Percentiles rank a stretch among this genome's conserved stretches.
These are phyloP conservation scores for Ambastaia sidthimunki DNA, from an alignment of 2,797 vertebrate species.

Conservation along the genomic window DNA sequence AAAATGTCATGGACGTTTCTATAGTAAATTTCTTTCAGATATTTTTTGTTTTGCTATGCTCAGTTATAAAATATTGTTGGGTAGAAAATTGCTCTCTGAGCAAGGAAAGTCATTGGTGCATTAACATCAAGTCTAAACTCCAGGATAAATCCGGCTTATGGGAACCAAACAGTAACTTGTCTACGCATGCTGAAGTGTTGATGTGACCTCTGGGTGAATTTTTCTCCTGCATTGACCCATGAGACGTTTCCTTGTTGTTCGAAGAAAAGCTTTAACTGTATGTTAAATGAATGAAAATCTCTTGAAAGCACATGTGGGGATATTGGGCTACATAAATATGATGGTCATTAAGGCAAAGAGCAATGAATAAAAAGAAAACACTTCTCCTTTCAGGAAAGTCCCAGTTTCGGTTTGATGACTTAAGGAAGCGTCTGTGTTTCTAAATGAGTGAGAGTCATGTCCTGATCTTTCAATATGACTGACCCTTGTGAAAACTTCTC, in stretches of 20 bases:
- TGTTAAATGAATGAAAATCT: not conserved
- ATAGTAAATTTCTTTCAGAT: too few relatives aligned
- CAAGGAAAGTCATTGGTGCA: not conserved
- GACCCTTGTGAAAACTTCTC: not conserved
- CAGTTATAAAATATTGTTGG: too few relatives aligned
- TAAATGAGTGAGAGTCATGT: not conserved
- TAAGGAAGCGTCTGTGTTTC: not conserved
- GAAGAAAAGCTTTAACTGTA: not conserved
- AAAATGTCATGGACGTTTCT: too few relatives aligned
- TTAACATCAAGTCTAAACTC: not conserved
- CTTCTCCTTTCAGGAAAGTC: not conserved
- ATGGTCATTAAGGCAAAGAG: not conserved
- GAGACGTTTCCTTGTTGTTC: conserved; percentile 10
- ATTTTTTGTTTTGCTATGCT: too few relatives aligned
- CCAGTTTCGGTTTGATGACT: not conserved
- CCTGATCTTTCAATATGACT: not conserved
- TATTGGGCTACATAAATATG: not conserved
- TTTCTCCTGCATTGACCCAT: conserved; percentile 15
- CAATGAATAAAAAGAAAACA: not conserved
- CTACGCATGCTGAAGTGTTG: conserved; percentile 34
- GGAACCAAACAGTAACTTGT: conserved; percentile 19
- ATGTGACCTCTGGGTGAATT: conserved; percentile 27
- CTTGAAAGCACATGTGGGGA: not conserved
- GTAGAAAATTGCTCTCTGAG: too few relatives aligned
- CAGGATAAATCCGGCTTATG: conserved; percentile 18